Evolutionary conservation across 2,888 invertebrate species (phyloP).

Genomic region (Cremastobaeus sp.): DNA sequence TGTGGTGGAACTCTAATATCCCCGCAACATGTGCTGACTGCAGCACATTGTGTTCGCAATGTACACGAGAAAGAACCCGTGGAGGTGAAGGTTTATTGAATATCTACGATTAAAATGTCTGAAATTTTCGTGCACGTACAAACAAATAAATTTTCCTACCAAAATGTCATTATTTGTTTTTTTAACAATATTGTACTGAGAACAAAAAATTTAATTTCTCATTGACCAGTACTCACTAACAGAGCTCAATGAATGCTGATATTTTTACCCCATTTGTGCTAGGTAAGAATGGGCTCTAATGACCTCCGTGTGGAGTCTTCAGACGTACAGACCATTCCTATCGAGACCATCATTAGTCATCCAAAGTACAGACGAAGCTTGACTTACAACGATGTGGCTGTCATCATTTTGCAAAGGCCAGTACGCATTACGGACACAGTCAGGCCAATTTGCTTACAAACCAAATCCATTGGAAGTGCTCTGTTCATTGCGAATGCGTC

Average conservation of each 20-base stretch:
- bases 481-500: conserved; percentile 51
- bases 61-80: conserved; percentile 65
- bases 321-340: conserved; percentile 64
- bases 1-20: conserved; percentile 74
- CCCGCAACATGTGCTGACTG: conserved; percentile 68
- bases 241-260: background rate
- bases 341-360: conserved; percentile 66
- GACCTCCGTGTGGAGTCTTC: conserved; percentile 53
- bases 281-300: conserved; percentile 72
- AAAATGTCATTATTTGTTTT: background rate
- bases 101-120: background rate
- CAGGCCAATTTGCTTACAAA: conserved; percentile 71
- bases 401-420: conserved; percentile 65
- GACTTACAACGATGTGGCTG: conserved; percentile 71
- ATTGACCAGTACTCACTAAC: no score
- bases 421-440: conserved; percentile 63
- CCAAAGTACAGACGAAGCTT: conserved; percentile 67
- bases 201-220: no score
- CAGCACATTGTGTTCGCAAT: conserved; percentile 74
- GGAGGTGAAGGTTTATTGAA: conserved; percentile 63
- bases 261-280: background rate
- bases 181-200: background rate
- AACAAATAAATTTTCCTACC: background rate
- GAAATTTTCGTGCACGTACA: background rate
- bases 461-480: conserved; percentile 61